A percentile compares a stretch with the other conserved stretches of the same genome.
Evolutionary conservation across 2,888 invertebrate genomes (phyloP).

Genomic region (Melanophora roralis): DNA sequence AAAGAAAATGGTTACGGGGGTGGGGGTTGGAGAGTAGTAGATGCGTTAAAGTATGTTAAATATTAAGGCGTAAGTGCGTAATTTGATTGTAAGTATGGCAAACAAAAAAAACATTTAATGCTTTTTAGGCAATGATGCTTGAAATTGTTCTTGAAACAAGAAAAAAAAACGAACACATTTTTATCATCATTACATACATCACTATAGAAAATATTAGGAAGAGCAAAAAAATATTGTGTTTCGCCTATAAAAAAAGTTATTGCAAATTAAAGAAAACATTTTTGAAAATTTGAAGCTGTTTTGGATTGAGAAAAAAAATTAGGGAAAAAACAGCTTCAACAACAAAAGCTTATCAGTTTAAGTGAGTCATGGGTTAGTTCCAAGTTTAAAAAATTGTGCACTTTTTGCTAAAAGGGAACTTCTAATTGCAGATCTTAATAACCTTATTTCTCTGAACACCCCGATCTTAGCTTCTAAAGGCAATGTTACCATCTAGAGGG

Average conservation of each 20-base stretch:
- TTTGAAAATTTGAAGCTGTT: background rate
- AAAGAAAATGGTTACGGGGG: background rate
- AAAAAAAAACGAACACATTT: constrained; percentile 30
- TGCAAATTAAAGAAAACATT: background rate
- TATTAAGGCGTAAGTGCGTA: constrained; percentile 51
- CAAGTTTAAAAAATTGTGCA: too few relatives aligned
- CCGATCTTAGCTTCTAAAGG: too few relatives aligned
- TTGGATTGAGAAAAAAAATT: background rate
- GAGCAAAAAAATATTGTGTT: background rate
- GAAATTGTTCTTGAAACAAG: constrained; percentile 35
- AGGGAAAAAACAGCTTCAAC: background rate
- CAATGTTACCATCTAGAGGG: too few relatives aligned
- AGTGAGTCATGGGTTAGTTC: too few relatives aligned
- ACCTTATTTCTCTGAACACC: too few relatives aligned
- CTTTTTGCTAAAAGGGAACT: too few relatives aligned
- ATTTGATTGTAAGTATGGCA: constrained; percentile 16
- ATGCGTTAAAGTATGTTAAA: constrained; percentile 31
- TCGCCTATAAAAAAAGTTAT: background rate
- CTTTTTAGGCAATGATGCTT: constrained; percentile 51
- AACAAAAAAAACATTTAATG: constrained; percentile 24
- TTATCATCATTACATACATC: constrained; percentile 40
- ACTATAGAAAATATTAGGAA: background rate
- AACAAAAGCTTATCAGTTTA: background rate
- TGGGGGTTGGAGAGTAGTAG: background rate
- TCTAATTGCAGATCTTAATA: too few relatives aligned